A percentile compares a stretch with the other conserved stretches of the same genome.
Evolutionary conservation across 2,113 vertebrate species (phyloP).

Genomic region (Pholis gunnellus): DNA sequence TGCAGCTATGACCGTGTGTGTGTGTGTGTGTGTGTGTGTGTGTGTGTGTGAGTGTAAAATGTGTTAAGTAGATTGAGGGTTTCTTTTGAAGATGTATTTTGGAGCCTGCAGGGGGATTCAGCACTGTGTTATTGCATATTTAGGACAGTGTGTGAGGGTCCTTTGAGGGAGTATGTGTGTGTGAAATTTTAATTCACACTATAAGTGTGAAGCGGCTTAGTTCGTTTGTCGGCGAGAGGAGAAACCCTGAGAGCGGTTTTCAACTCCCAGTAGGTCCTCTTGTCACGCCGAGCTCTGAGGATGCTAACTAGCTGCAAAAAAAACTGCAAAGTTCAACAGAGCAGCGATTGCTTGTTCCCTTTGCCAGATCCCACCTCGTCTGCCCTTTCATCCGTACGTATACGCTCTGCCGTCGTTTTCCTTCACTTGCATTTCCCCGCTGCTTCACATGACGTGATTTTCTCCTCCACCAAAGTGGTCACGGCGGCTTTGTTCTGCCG

Average conservation of each 20-base stretch:
- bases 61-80: conserved; percentile 71
- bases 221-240: conserved; percentile 69
- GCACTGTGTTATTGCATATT: conserved; percentile 76
- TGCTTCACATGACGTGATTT: neutral
- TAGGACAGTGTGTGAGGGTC: conserved; percentile 70
- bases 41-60: conserved; percentile 48
- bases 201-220: conserved; percentile 72
- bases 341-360: conserved; percentile 23
- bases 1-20: conserved; percentile 32
- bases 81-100: conserved; percentile 76
- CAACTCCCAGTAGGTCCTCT: conserved; percentile 61
- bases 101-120: conserved; percentile 62
- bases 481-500: conserved; percentile 54
- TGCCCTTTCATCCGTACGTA: neutral
- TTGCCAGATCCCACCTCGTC: neutral
- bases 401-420: neutral
- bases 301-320: conserved; percentile 46
- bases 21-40: conserved; percentile 17
- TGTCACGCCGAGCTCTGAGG: conserved; percentile 52
- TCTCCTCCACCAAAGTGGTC: conserved; percentile 1
- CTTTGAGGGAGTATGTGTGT: conserved; percentile 65
- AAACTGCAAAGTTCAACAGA: conserved; percentile 42
- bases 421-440: neutral
- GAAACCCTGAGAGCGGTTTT: conserved; percentile 62
- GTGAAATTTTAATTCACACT: conserved; percentile 83